Evolutionary conservation across 2,797 vertebrate species (phyloP).

Genomic region (Leptoclinus maculatus): DNA sequence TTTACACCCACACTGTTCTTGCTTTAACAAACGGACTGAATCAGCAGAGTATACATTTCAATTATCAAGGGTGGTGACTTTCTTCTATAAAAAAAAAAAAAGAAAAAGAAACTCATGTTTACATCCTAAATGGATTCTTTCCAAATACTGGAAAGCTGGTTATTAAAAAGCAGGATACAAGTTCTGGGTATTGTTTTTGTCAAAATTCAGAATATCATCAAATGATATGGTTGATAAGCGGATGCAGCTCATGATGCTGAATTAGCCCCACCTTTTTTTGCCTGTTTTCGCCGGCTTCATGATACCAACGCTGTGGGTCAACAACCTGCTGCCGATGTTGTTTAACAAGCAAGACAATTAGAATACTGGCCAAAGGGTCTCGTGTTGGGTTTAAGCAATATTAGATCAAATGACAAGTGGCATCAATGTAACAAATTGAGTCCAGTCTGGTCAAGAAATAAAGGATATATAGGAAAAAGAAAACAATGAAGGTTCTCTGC

Average conservation of each 20-base stretch:
- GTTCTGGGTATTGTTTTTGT: neutral
- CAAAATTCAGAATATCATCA: conserved; percentile 10
- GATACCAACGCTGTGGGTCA: neutral
- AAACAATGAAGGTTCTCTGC: neutral
- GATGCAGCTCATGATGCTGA: conserved; percentile 8
- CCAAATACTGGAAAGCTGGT: neutral
- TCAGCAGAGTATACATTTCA: conserved; percentile 20
- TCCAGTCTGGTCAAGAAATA: neutral
- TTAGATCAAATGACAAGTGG: neutral
- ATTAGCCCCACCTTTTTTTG: conserved; percentile 11
- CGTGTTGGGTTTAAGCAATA: neutral
- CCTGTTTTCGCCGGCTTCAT: conserved; percentile 1
- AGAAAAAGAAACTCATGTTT: neutral
- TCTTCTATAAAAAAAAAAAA: neutral
- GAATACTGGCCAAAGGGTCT: neutral
- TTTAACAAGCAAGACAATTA: neutral
- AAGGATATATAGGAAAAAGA: neutral
- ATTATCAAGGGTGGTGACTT: conserved; percentile 16
- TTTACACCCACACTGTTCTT: neutral
- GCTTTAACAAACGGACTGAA: conserved; percentile 12
- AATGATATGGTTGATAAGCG: neutral
- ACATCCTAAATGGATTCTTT: neutral
- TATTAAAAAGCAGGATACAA: neutral
- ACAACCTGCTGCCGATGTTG: neutral
- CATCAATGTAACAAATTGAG: neutral